Evolutionary conservation across 2,113 vertebrate genomes (phyloP).

Genomic region (Lagopus leucura): DNA sequence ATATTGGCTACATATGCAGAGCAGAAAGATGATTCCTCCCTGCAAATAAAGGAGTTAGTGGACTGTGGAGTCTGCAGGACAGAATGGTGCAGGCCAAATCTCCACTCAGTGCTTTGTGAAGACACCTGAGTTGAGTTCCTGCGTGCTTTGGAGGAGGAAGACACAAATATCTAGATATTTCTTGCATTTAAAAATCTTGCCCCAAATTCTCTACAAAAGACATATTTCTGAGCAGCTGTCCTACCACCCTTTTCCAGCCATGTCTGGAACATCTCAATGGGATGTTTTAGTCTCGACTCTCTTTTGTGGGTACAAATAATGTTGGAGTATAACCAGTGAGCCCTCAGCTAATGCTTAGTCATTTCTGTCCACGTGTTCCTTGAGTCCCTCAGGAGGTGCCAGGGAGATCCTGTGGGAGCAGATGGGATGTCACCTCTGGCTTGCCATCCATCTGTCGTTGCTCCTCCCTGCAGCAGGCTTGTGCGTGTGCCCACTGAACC

Average conservation of each 20-base stretch:
- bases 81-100: not conserved
- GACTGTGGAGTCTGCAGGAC: not conserved
- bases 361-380: not conserved
- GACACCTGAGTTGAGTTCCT: not conserved
- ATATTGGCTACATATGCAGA: not conserved
- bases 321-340: not conserved
- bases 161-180: not conserved
- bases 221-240: not conserved
- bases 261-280: not conserved
- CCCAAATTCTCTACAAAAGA: not conserved
- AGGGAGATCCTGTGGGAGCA: slow-evolving; percentile 6
- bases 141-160: not conserved
- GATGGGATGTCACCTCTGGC: slow-evolving; percentile 37
- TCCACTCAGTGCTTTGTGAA: not conserved
- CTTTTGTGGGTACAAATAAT: not conserved
- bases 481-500: not conserved
- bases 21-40: not conserved
- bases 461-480: not conserved
- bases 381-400: not conserved
- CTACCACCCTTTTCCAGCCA: not conserved
- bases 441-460: slow-evolving; percentile 3
- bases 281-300: not conserved
- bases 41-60: not conserved
- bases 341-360: not conserved
- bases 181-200: not conserved